Evolutionary conservation across 2,797 vertebrate genomes (phyloP), one percentile per base, ranked within the genome.

Genomic region (Rhabdophis nuchalis): DNA sequence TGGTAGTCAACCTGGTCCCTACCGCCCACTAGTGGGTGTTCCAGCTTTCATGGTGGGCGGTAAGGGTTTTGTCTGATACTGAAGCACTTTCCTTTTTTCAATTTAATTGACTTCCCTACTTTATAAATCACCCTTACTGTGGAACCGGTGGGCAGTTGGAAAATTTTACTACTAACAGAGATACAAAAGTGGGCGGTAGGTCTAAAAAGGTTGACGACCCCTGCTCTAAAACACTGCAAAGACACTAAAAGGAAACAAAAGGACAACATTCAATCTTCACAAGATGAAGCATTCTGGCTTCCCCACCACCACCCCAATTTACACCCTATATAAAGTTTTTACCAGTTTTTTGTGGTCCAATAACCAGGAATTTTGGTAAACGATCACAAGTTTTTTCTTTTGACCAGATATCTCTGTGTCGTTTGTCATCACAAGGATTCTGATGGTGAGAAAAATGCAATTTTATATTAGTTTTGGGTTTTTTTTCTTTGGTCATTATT

Each of bases 341-440:
- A 99, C 99, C 99, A 95, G 99, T 99, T 98, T 99, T 99, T 97
- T 99, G 99, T 85, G 99, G 99, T 95, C 99, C 99, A 92, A 99
- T 97, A 93, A 99, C 98, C 97, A 99, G 97, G 97, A 99, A 99
- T 96, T 99, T 99, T 93, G 99, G 99, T 94, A 99, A 97, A 56
- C 99, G 98, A 97, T 99, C 99, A 91, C 99, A 99, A 89, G 99
- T 99, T 98, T 99, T 99, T 96, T 99, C 99, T 97, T 99, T 99
- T 86, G 99, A 99, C 99, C 99, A 99, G 96, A 99, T 99, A 97
- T 99, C 99, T 97, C 99, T 99, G 96, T 99, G 99, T 52, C 99
- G 98, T 96, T 99, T 99, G 96, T 99, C 99, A 97, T 99, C 99
- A 93, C 99, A 99, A 4, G 99, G 99, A 92, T 99, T 99, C 99